phyloP scores from a whole-genome alignment of 2,888 invertebrate species.

The Rhyacophila evoluta region DNA sequence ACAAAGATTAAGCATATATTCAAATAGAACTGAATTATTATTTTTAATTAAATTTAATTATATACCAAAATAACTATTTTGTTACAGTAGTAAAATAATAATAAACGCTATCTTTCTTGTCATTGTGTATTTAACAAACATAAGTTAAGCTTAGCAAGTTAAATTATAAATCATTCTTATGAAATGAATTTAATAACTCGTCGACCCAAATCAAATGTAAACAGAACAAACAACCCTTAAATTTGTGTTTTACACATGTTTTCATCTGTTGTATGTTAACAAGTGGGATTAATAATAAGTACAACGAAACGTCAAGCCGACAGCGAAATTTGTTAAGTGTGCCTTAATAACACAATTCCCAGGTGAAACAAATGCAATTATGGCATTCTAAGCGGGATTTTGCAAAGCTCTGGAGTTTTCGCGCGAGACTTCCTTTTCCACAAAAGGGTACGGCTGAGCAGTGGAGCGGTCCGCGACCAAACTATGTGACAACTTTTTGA shows the following conservation, averaged over 20 bases:
- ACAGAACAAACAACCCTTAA: background rate
- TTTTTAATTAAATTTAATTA: too few relatives aligned
- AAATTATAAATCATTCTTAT: too few relatives aligned
- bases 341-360: conserved; percentile 9
- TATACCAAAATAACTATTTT: too few relatives aligned
- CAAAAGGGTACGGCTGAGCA: background rate
- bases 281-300: background rate
- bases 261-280: background rate
- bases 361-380: conserved; percentile 36
- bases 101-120: too few relatives aligned
- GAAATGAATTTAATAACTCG: too few relatives aligned
- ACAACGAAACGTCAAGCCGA: background rate
- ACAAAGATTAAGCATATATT: too few relatives aligned
- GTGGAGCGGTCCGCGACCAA: background rate
- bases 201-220: too few relatives aligned
- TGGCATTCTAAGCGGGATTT: conserved; percentile 15
- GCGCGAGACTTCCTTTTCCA: background rate
- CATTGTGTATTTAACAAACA: too few relatives aligned
- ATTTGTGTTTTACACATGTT: background rate
- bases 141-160: too few relatives aligned
- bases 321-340: conserved; percentile 18
- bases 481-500: conserved; percentile 20
- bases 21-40: too few relatives aligned
- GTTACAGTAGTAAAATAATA: too few relatives aligned
- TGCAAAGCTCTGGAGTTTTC: background rate